Evolutionary conservation across 2,797 vertebrate genomes (phyloP).

Genomic region (Synanceia verrucosa): DNA sequence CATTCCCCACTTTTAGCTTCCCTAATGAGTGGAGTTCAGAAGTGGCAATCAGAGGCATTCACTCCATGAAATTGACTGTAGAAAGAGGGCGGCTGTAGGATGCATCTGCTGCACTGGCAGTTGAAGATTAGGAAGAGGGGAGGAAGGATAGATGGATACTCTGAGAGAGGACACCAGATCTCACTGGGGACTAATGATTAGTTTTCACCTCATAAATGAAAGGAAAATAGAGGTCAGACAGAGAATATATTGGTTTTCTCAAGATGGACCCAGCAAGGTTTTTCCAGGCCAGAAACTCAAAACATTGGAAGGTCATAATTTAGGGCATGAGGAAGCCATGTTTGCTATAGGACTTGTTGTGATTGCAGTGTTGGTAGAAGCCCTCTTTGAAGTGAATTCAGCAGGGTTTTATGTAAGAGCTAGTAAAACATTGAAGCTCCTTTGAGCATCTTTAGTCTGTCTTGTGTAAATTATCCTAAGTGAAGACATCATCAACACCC

Average conservation of each 20-base stretch:
- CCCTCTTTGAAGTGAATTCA: background rate
- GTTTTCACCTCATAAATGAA: constrained; percentile 63
- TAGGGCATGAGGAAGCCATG: background rate
- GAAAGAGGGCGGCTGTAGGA: constrained; percentile 29
- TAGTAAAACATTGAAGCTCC: constrained; percentile 7
- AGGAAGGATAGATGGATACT: constrained; percentile 53
- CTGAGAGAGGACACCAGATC: constrained; percentile 34
- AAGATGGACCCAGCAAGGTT: constrained; percentile 4
- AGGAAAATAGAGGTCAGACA: constrained; percentile 58
- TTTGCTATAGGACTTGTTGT: background rate
- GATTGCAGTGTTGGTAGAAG: background rate
- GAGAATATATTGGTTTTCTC: constrained; percentile 39
- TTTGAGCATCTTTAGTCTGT: constrained; percentile 25
- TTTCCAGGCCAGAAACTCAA: background rate
- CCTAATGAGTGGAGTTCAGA: constrained; percentile 57
- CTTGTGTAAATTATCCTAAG: constrained; percentile 33
- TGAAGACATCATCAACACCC: constrained; percentile 44
- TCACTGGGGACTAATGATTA: constrained; percentile 52
- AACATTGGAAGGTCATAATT: background rate
- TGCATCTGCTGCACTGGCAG: constrained; percentile 50
- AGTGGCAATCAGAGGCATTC: constrained; percentile 70
- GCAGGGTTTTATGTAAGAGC: background rate
- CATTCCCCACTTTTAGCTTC: constrained; percentile 35
- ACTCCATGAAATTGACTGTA: constrained; percentile 58
- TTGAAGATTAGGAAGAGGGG: constrained; percentile 39